Conservation (phyloP, 1,140 invertebrate genomes). For the Atta colombica region DNA sequence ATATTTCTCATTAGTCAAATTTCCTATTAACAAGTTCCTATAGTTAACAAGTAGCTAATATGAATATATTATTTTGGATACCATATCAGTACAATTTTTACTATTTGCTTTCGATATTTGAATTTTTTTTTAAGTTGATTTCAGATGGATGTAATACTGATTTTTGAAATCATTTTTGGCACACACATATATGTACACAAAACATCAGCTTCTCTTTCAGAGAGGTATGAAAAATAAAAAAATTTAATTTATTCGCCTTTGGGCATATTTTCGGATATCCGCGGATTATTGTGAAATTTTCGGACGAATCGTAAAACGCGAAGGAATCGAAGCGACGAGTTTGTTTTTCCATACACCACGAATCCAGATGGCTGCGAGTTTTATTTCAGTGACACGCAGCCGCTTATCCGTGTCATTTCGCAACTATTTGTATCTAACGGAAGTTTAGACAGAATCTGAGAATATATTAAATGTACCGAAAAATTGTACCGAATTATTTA, state of each 20-base stretch:
- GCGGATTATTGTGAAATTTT: slow-evolving; percentile 12
- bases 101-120: not conserved
- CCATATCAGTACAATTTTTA: not conserved
- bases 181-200: too few species aligned
- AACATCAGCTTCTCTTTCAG: not conserved
- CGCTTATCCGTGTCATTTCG: slow-evolving; percentile 76
- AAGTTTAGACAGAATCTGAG: slow-evolving; percentile 58
- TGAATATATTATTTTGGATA: not conserved
- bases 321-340: slow-evolving; percentile 45
- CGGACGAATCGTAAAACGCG: slow-evolving; percentile 56
- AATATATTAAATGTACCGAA: not conserved
- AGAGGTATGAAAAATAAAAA: not conserved
- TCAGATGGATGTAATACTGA: not conserved
- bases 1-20: too few species aligned
- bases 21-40: not conserved
- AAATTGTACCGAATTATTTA: not conserved
- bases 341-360: slow-evolving; percentile 68
- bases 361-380: slow-evolving; percentile 75
- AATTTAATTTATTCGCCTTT: not conserved
- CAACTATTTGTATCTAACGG: slow-evolving; percentile 72
- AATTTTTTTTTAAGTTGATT: not conserved
- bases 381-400: slow-evolving; percentile 78
- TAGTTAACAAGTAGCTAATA: not conserved
- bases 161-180: not conserved
- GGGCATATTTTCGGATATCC: not conserved